Evolutionary conservation across 2,888 invertebrate genomes (phyloP), one percentile per base, ranked within the genome.

Genomic region (Leptogaster cylindrica): DNA sequence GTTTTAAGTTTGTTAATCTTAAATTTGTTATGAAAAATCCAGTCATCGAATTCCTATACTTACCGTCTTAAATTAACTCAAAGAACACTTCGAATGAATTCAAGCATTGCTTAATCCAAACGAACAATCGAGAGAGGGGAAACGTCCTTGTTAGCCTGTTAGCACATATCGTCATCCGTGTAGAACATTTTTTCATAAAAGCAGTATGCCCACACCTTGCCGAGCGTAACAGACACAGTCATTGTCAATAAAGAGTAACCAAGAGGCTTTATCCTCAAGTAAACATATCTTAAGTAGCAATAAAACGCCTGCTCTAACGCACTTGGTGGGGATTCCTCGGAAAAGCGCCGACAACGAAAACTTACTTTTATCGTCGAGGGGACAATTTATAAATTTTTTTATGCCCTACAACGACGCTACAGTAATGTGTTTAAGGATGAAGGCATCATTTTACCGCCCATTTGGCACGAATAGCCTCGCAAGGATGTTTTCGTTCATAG

Each of bases 261-360:
- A 20, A 55, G 55, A n/a, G 18, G 55, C 39, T 39, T 36, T 55
- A 55, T 55, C 55, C 55, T 16, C 12, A 25, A 33, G 55, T 55
- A 55, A 55, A 55, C 55, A 55, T 55, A 39, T 12, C 55, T 39
- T 39, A 55, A 55, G 55, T 55, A 39, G 55, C n/a, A 55, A 36
- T 55, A 55, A 55, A 55, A 55, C 55, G 55, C 39, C 55, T 55
- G 39, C 55, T 36, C 39, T 55, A n/a, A n/a, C n/a, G n/a, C n/a
- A n/a, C n/a, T n/a, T n/a, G 23, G 23, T n/a, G 25, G 20, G 6
- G 14, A 31, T 16, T 55, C 55, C 8, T 39, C 12, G 16, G 23
- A n/a, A 55, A 33, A 23, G 14, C 36, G 36, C 39, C 7, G 55
- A 4, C 12, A 36, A 14, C 8, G 14, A n/a, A 39, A 55, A 55